phyloP scores from a whole-genome alignment of 2,888 invertebrate species.

The Encarsia formosa region DNA sequence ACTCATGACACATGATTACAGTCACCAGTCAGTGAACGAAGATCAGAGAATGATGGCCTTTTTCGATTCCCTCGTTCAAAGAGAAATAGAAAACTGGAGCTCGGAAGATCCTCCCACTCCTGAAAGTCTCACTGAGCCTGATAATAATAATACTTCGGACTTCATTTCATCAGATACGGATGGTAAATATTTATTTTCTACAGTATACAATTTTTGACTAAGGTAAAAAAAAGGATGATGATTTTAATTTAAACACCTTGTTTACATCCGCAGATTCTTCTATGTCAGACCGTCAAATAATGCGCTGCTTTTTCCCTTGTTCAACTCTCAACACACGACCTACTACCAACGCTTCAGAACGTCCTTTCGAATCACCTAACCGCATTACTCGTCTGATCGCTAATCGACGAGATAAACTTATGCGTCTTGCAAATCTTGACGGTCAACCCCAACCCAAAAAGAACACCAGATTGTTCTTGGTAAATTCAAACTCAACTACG shows the following conservation, averaged over 20 bases:
- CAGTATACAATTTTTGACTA: background rate
- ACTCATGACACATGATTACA: conserved; percentile 84
- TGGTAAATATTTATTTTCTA: conserved; percentile 31
- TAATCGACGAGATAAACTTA: conserved; percentile 65
- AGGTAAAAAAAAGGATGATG: background rate
- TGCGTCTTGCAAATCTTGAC: conserved; percentile 56
- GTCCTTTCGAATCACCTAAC: conserved; percentile 57
- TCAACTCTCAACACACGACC: conserved; percentile 34
- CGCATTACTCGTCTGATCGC: conserved; percentile 71
- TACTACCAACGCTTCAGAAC: conserved; percentile 32
- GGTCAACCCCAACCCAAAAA: conserved; percentile 29
- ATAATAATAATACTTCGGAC: conserved; percentile 38
- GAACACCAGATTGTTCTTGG: conserved; percentile 4
- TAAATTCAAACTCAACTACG: background rate
- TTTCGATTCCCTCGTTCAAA: conserved; percentile 88
- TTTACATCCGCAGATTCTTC: conserved; percentile 40
- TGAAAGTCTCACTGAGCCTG: conserved; percentile 41
- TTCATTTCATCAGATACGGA: conserved; percentile 51
- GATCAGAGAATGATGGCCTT: conserved; percentile 96
- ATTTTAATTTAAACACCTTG: background rate
- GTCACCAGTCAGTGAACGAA: conserved; percentile 80
- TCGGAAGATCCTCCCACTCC: conserved; percentile 54
- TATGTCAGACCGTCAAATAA: conserved; percentile 37
- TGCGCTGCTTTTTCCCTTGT: conserved; percentile 39
- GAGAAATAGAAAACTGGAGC: conserved; percentile 80